Base-by-base conservation (phyloP, 2,888 invertebrate genomes). In the Cerceris ruficornis region DNA sequence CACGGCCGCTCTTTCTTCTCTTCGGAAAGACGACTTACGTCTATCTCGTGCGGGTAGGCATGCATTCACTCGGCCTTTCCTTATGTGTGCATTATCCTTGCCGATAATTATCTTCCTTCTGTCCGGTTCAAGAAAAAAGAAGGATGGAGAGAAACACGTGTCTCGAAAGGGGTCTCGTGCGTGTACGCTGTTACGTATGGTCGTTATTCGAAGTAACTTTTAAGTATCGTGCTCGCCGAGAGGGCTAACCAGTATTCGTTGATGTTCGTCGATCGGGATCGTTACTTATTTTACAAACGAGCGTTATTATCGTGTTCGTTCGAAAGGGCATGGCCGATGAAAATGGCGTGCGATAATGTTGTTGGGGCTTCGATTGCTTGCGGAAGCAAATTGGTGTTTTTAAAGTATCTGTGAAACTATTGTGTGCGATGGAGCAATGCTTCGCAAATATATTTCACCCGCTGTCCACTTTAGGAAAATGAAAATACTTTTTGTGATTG, bases 171-270 rank as follows among this genome's bases (percentile, higher is more conserved):
- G 60, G 69, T 55, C 57, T 50, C 68, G 64, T 79, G 79, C 79
- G 81, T 83, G 81, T 79, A 75, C 69, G 60, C 28, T 46, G 79
- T 84, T 84, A 84, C 79, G 72, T 84, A 84, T 70, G 84, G 57
- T 79, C 84, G 78, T 77, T 77, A 74, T 58, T 57, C 67, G 71
- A 60, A 75, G 78, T 83, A 83, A 83, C 75, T 83, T 83, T 83
- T 76, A 76, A 83, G 69, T 17, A 15, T 8, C 75, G 66, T 75
- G 70, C 69, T 58, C 75, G 57, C 68, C 57, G 43, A 39, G 59
- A 11, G 46, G 69, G n/a, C 59, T n/a, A 17, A 41, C 41, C 39
- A 57, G 58, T 68, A 50, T 75, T 65, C 65, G 65, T 69, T 60
- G 75, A 67, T 69, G 59, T 58, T 66, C 54, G 52, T 28, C 54